Percentiles rank a stretch among this genome's conserved stretches.
Evolutionary conservation across 2,888 invertebrate species (phyloP).

Genomic region (Zaprionus bogoriensis): DNA sequence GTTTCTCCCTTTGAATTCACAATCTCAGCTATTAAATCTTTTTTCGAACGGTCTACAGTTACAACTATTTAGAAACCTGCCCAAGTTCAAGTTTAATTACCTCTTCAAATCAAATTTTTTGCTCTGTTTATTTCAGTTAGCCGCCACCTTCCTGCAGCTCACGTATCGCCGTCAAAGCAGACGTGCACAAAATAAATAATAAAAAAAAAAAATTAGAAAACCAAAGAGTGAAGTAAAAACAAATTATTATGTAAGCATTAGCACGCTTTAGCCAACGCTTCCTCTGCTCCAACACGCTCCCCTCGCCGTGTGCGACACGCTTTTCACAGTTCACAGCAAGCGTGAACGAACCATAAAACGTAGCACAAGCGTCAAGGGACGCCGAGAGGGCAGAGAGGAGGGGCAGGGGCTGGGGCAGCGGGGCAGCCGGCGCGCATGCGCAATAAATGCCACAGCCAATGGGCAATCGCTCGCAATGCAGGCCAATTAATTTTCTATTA

Average conservation of each 20-base stretch:
- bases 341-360: slow-evolving; percentile 63
- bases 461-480: slow-evolving; percentile 36
- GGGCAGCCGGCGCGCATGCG: slow-evolving; percentile 51
- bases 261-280: slow-evolving; percentile 65
- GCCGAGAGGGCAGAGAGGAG: slow-evolving; percentile 15
- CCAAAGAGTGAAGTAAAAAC: slow-evolving; percentile 5
- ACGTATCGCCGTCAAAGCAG: too few species aligned
- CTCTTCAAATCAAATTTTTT: not conserved
- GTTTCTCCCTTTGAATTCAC: too few species aligned
- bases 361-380: slow-evolving; percentile 26
- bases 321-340: slow-evolving; percentile 35
- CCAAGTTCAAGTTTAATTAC: not conserved
- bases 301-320: slow-evolving; percentile 9
- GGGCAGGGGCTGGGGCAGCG: not conserved
- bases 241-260: slow-evolving; percentile 62
- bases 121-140: not conserved
- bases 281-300: slow-evolving; percentile 1
- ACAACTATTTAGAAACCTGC: too few species aligned
- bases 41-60: too few species aligned
- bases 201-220: slow-evolving; percentile 25
- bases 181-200: slow-evolving; percentile 13
- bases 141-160: too few species aligned
- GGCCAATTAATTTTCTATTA: slow-evolving; percentile 72
- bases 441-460: slow-evolving; percentile 58
- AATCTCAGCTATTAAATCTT: too few species aligned